phyloP scores from a whole-genome alignment of 2,888 invertebrate genomes.

The Corbicula japonica region DNA sequence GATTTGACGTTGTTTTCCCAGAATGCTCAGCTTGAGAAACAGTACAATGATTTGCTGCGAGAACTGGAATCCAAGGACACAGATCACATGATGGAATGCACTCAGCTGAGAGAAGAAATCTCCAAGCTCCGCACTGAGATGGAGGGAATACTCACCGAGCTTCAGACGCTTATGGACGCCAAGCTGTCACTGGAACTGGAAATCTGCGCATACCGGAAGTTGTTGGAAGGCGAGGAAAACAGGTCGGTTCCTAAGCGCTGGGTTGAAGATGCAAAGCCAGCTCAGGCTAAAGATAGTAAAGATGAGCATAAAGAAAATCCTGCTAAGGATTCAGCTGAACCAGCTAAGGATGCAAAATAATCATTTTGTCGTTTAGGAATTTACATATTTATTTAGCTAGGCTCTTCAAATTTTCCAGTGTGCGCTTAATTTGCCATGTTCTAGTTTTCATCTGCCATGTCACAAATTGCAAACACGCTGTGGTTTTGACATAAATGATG shows the following conservation, averaged over 20 bases:
- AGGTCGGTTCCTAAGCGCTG: conserved; percentile 79
- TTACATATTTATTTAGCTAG: conserved; percentile 15
- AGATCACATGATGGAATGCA: conserved; percentile 86
- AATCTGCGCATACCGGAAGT: conserved; percentile 88
- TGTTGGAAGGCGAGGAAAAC: conserved; percentile 88
- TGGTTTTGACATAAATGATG: too few relatives aligned
- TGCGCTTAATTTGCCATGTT: conserved; percentile 8
- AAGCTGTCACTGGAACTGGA: conserved; percentile 88
- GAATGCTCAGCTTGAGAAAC: conserved; percentile 87
- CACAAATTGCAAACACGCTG: too few relatives aligned
- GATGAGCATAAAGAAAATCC: conserved; percentile 43
- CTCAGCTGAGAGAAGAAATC: conserved; percentile 83
- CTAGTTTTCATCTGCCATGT: too few relatives aligned
- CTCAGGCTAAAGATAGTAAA: conserved; percentile 44
- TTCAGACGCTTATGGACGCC: conserved; percentile 87
- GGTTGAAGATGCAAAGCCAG: conserved; percentile 14
- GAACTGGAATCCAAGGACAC: conserved; percentile 87
- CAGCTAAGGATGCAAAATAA: conserved; percentile 35
- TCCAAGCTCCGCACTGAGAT: conserved; percentile 84
- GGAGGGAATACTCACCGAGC: conserved; percentile 86
- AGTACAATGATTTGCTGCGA: conserved; percentile 87
- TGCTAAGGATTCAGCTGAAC: conserved; percentile 16
- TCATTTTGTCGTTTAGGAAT: conserved; percentile 1
- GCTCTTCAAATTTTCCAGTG: conserved; percentile 17
- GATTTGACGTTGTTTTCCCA: conserved; percentile 76